Base-by-base conservation (phyloP, 1,140 invertebrate genomes). In the Papilio machaon region DNA sequence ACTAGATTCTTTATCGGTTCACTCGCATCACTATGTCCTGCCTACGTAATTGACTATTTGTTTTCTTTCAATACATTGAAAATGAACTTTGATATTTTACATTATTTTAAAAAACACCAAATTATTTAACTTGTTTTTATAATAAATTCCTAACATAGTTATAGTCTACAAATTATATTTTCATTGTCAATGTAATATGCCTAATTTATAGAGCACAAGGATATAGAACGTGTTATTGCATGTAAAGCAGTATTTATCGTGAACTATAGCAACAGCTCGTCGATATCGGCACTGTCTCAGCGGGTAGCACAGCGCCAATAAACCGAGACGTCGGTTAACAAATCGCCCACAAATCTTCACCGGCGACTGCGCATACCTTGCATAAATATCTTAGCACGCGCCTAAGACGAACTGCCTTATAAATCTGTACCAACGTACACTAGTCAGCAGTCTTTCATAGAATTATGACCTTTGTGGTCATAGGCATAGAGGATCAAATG, bases 1-100 rank as follows among this genome's bases (percentile, higher is more conserved):
- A 73, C 85, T 67, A 82, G 87, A 91, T 92, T 91, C 90, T 87
- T 91, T 89, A 89, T 89, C 88, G 90, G 90, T 91, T 81, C 80
- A 76, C 58, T 79, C 74, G 77, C 75, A 80, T 82, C 81, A 85
- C 43, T 76, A 17, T 75, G n/a, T 52, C 11, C 46, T 46, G 73
- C 64, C 10, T 73, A 73, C 47, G 74, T 76, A 76, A 76, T 76
- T 76, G 74, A 54, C 74, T 43, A 15, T 46, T 46, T 47, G 73
- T 46, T 47, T 74, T 74, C n/a, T 73, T 43, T n/a, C 5, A 73
- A 11, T 47, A 10, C 43, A 46, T 73, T 47, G n/a, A 46, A 47
- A 19, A 8, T 47, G 35, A 73, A 7, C 38, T 73, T 11, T 46
- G 73, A 17, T 43, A 9, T 73, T 47, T 46, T 10, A 73, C 2